Percentiles rank a stretch among this genome's conserved stretches.
Conservation (phyloP, 2,797 vertebrate species). For the Leucoraja ocellata region DNA sequence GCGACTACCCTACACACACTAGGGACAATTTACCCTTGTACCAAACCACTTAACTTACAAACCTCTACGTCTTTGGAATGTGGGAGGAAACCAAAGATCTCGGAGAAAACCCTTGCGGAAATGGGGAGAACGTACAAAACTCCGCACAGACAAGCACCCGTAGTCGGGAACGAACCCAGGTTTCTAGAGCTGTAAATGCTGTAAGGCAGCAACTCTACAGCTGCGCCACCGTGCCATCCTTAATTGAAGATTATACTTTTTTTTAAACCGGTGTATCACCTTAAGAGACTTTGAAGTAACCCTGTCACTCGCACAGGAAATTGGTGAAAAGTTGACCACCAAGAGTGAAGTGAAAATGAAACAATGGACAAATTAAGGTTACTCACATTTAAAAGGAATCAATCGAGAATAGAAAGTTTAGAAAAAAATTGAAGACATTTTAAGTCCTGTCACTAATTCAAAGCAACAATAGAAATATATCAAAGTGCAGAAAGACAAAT, state of each 20-base stretch:
- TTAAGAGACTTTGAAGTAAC: background rate
- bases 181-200: too few relatives aligned
- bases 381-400: background rate
- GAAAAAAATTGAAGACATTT: background rate
- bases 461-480: background rate
- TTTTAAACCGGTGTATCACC: background rate
- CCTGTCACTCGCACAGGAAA: background rate
- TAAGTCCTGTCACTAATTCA: background rate
- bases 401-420: background rate
- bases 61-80: too few relatives aligned
- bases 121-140: too few relatives aligned
- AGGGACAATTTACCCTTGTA: too few relatives aligned
- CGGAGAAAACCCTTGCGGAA: too few relatives aligned
- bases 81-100: too few relatives aligned
- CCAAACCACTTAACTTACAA: too few relatives aligned
- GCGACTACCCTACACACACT: too few relatives aligned
- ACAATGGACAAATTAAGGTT: background rate
- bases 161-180: too few relatives aligned
- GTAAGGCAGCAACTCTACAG: too few relatives aligned
- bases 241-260: background rate
- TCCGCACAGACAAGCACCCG: too few relatives aligned
- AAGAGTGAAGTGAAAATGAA: background rate
- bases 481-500: background rate
- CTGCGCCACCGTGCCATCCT: too few relatives aligned
- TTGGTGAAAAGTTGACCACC: background rate